Base-by-base conservation (phyloP, 1,140 invertebrate genomes). In the Olivierus martensii region DNA sequence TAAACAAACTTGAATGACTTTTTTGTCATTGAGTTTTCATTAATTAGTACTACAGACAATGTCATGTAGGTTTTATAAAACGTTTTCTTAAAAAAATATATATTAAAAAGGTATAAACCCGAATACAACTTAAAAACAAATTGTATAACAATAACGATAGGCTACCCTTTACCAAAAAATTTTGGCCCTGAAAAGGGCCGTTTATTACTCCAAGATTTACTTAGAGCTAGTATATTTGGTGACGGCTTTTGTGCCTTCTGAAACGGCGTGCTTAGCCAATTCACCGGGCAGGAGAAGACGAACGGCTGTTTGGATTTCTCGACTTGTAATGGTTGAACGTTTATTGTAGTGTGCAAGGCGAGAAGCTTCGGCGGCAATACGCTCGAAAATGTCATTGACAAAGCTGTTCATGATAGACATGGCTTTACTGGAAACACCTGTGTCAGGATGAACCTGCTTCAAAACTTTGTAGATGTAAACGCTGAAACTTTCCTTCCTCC, bases 271-370 rank as follows among this genome's bases (percentile, higher is more conserved):
- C 55, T 78, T 78, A 55, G 75, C 73, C 61, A 80, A 65, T 60
- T 80, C 77, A 49, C 78, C 77, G 12, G 77, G 77, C 18, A 80
- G 62, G 18, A 80, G 60, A 6, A 79, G 67, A 38, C 77, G 64
- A 34, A 76, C 76, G 45, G 77, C 74, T n/a, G 77, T 78, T 58
- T 80, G 76, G 46, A 80, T 75, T 62, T 80, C 78, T 52, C 75
- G 67, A 54, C 66, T 71, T 11, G 72, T 75, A 60, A 77, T 75
- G 45, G 69, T 75, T 1, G 75, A 76, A 3, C 75, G 65, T 64
- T 83, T 83, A 69, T 81, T 83, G 70, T 82, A 81, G 56, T 82
- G 78, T 7, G 78, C 75, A 54, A 84, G 64, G 58, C 78, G 73
- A 5, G 77, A 80, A 2, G 80, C 71, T 66, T 84, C 81, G n/a